A percentile compares a stretch with the other conserved stretches of the same genome.
Evolutionary conservation across 2,797 vertebrate genomes (phyloP).

Genomic region (Eulemur coronatus): DNA sequence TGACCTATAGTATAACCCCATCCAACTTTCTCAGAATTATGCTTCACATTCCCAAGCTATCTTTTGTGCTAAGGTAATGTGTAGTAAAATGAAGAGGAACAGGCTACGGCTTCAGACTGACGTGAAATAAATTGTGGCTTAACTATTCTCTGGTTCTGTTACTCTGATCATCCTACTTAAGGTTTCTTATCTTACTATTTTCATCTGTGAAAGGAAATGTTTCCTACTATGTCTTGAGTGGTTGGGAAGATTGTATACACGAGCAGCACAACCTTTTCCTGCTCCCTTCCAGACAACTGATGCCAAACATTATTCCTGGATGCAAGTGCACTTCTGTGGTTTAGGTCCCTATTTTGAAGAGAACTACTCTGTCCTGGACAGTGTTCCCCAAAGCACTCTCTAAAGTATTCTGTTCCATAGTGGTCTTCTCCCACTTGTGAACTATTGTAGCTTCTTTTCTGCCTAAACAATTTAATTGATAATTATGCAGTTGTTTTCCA

Average conservation of each 20-base stretch:
- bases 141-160: background rate
- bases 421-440: background rate
- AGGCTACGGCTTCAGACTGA: background rate
- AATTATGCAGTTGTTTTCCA: background rate
- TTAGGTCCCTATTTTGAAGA: background rate
- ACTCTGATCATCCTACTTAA: background rate
- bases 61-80: background rate
- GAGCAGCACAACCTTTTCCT: background rate
- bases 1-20: background rate
- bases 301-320: background rate
- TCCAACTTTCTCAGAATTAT: background rate
- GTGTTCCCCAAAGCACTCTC: background rate
- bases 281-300: background rate
- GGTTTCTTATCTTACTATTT: background rate
- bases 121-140: background rate
- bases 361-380: rapidly evolving
- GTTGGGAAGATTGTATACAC: background rate
- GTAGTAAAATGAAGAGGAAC: background rate
- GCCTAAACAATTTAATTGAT: background rate
- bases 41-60: background rate
- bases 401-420: background rate
- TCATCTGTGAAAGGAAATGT: background rate
- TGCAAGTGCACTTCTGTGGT: too few species aligned
- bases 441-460: background rate
- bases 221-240: background rate